Base-by-base conservation (phyloP, 2,888 invertebrate genomes). In the Uropetala carovei region DNA sequence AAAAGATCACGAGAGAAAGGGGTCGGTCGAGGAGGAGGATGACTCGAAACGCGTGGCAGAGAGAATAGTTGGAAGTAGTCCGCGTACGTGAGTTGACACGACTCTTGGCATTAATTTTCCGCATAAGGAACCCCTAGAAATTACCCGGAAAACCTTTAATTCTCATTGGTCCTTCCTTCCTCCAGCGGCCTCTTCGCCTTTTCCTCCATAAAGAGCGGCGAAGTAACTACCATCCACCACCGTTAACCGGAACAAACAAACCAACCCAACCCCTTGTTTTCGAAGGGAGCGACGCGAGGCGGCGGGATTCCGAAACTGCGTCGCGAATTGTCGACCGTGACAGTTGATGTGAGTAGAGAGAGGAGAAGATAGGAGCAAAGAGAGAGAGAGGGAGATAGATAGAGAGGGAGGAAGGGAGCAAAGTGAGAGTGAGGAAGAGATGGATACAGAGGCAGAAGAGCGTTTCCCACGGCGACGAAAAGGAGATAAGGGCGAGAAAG, bases 81-180 rank as follows among this genome's bases (percentile, higher is more conserved):
- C 43, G 8, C 60, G 89, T 89, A 64, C 59, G 86, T 86, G 86
- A 64, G 89, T 22, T 64, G 89, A 64, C 68, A 64, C 89, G 64
- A 89, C 89, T 58, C 89, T 27, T 30, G 56, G 43, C 64, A 64
- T 89, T 89, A 89, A 89, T 89, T 89, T 89, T 89, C 89, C 89
- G 89, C 89, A 89, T 89, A 89, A 89, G 89, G 64, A 68, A 89
- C 89, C 89, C 89, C 43, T 64, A 64, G 68, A 89, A 89, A 89
- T 89, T 89, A 89, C 64, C 89, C 64, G 75, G 75, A 75, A 75
- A 75, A 75, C 22, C 27, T 89, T 89, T 89, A 89, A 68, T 64
- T 89, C 89, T 68, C 89, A 68, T 89, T 64, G 89, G 89, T 64
- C 64, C 60, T 59, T 59, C 22, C 30, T 18, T 83, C 56, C 16